Conservation (phyloP, 2,888 invertebrate species). For the Clunio marinus region DNA sequence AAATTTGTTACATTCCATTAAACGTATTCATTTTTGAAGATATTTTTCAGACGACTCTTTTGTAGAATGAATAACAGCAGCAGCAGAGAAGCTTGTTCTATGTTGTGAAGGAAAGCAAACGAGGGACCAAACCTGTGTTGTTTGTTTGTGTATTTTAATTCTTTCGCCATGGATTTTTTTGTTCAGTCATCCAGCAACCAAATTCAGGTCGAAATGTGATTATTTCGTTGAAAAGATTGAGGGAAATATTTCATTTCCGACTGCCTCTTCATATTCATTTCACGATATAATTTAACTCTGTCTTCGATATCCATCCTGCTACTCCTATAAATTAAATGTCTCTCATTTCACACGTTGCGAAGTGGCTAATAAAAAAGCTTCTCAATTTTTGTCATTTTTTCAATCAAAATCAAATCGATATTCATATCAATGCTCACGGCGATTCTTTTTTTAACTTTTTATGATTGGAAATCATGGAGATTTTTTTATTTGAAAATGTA, state of each 20-base stretch:
- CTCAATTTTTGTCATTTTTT: too few relatives aligned
- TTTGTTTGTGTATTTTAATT: background rate
- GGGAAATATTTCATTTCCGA: background rate
- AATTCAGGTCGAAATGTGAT: background rate
- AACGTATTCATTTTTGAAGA: background rate
- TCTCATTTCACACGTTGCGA: too few relatives aligned
- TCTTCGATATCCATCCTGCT: background rate
- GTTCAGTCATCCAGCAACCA: background rate
- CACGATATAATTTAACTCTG: background rate
- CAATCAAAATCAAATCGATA: too few relatives aligned
- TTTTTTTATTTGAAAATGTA: too few relatives aligned
- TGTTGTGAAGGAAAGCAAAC: background rate
- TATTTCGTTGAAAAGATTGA: background rate
- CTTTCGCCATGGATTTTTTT: background rate
- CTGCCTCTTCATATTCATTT: background rate
- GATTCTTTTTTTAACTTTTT: too few relatives aligned
- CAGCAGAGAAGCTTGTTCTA: too few relatives aligned
- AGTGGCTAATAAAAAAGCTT: too few relatives aligned
- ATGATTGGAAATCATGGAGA: too few relatives aligned
- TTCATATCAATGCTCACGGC: too few relatives aligned
- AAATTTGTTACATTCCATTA: background rate
- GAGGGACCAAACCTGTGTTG: background rate
- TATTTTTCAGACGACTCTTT: too few relatives aligned
- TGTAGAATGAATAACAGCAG: too few relatives aligned
- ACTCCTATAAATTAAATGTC: background rate